Evolutionary conservation across 2,888 invertebrate species (phyloP).

Genomic region (Caenorhabditis angaria): DNA sequence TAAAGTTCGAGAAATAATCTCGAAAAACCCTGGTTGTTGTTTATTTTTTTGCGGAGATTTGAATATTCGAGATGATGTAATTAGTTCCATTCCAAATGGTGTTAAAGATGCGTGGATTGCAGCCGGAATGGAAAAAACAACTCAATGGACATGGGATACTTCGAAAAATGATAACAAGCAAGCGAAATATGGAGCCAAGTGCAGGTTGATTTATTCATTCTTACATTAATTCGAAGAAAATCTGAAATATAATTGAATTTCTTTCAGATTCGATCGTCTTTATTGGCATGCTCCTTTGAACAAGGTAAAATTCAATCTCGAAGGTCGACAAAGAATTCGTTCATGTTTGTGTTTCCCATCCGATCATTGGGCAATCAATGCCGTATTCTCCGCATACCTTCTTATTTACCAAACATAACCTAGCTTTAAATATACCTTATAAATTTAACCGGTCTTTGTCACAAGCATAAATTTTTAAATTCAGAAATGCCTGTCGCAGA

Average conservation of each 20-base stretch:
- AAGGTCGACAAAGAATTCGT: constrained; percentile 62
- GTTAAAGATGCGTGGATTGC: constrained; percentile 75
- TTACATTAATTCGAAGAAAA: not conserved
- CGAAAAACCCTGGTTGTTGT: constrained; percentile 59
- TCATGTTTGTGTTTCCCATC: constrained; percentile 62
- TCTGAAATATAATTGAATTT: not conserved
- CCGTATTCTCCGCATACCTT: constrained; percentile 18
- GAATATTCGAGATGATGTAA: constrained; percentile 78
- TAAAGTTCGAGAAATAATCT: constrained; percentile 34
- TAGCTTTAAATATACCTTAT: not conserved
- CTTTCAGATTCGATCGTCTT: constrained; percentile 49
- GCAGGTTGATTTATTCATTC: constrained; percentile 17
- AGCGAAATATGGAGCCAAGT: constrained; percentile 21
- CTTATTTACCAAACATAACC: not conserved
- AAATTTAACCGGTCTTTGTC: constrained; percentile 4
- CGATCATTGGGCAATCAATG: constrained; percentile 67
- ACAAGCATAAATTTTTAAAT: too few species aligned
- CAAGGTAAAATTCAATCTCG: constrained; percentile 58
- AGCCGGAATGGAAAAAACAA: constrained; percentile 76
- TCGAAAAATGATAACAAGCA: constrained; percentile 76
- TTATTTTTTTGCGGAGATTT: constrained; percentile 78
- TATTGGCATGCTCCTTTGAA: constrained; percentile 54
- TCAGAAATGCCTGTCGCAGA: too few species aligned
- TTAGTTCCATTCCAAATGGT: constrained; percentile 71
- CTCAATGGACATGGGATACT: constrained; percentile 77